These are phyloP conservation scores for Patella depressa DNA, from an alignment of 2,888 invertebrate genomes.

Conservation along the genomic window DNA sequence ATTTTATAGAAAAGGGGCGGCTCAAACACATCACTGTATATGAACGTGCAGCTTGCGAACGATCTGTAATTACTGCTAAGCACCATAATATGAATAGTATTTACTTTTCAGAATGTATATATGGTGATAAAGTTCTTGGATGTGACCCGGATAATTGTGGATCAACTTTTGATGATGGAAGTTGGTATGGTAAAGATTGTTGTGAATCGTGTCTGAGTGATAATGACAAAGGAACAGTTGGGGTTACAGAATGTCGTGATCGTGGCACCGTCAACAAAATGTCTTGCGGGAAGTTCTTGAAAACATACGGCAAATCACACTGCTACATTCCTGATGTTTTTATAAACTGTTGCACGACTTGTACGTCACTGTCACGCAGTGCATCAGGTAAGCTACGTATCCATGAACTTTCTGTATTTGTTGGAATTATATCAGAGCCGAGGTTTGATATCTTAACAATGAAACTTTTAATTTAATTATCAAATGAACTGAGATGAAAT, in stretches of 20 bases:
- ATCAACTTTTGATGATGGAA: conserved; percentile 26
- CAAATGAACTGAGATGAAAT: too few relatives aligned
- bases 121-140: conserved; percentile 51
- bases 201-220: conserved; percentile 45
- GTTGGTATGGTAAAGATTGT: conserved; percentile 39
- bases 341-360: background rate
- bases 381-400: background rate
- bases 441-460: too few relatives aligned
- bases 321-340: conserved; percentile 3
- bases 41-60: too few relatives aligned
- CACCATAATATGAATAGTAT: background rate
- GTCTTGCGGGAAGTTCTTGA: background rate
- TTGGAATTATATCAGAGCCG: too few relatives aligned
- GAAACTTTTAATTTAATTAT: too few relatives aligned
- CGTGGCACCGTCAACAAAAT: conserved; percentile 1
- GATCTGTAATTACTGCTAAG: too few relatives aligned
- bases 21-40: too few relatives aligned
- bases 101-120: conserved; percentile 49
- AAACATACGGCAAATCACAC: background rate
- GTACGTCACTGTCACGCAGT: background rate
- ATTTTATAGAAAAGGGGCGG: too few relatives aligned
- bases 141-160: conserved; percentile 45
- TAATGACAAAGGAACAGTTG: background rate
- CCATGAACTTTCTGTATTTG: too few relatives aligned
- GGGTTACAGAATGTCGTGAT: background rate